Evolutionary conservation across 2,888 invertebrate species (phyloP).

Genomic region (Subacronicta megacephala): DNA sequence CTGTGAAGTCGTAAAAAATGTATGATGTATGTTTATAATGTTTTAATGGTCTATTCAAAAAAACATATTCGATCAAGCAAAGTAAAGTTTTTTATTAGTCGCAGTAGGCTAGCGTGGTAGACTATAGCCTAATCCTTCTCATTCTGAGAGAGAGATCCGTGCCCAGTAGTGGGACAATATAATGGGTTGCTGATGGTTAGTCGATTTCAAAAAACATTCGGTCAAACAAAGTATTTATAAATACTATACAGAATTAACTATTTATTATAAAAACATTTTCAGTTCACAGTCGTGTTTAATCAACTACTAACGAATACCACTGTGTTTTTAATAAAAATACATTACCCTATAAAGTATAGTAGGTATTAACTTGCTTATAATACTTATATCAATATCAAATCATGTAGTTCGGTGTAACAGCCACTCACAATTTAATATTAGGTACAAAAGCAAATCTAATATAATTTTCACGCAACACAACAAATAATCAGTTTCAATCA

Average conservation of each 20-base stretch:
- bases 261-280: too few relatives aligned
- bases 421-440: constrained; percentile 47
- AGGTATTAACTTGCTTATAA: constrained; percentile 20
- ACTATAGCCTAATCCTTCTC: too few relatives aligned
- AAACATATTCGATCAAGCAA: too few relatives aligned
- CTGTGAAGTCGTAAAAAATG: too few relatives aligned
- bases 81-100: too few relatives aligned
- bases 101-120: too few relatives aligned
- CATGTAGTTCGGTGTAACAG: constrained; percentile 45
- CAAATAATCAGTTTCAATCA: constrained; percentile 51
- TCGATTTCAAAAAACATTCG: too few relatives aligned
- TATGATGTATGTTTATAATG: too few relatives aligned
- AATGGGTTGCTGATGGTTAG: too few relatives aligned
- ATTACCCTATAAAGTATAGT: not conserved
- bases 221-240: constrained; percentile 6
- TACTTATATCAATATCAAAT: constrained; percentile 50
- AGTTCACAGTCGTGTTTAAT: constrained; percentile 20
- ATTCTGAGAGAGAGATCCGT: too few relatives aligned
- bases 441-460: constrained; percentile 45
- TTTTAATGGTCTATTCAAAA: too few relatives aligned
- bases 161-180: too few relatives aligned
- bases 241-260: not conserved
- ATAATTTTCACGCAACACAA: constrained; percentile 53
- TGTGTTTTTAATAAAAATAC: constrained; percentile 23
- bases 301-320: constrained; percentile 20